These are phyloP conservation scores for Xylophagus ater DNA, from an alignment of 2,888 invertebrate genomes.

Conservation along the genomic window DNA sequence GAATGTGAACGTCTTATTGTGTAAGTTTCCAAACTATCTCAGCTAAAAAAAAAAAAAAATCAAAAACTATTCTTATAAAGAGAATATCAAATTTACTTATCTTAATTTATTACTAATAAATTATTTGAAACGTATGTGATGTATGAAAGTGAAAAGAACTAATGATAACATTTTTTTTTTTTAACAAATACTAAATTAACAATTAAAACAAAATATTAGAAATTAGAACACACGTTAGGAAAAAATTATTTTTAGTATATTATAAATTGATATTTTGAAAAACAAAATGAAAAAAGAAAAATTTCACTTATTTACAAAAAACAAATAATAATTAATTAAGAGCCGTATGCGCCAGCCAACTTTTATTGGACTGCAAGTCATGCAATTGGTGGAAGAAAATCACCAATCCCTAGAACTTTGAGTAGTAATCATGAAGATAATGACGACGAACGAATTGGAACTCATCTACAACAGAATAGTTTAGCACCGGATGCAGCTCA, in stretches of 20 bases:
- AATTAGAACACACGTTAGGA: not conserved
- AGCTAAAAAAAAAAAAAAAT: not conserved
- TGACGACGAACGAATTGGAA: constrained; percentile 36
- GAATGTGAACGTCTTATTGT: constrained; percentile 95
- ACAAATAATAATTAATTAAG: constrained; percentile 21
- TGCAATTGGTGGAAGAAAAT: constrained; percentile 54
- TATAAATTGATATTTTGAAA: constrained; percentile 4
- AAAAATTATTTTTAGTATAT: not conserved
- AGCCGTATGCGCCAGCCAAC: constrained; percentile 34
- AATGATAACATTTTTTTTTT: not conserved
- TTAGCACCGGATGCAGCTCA: constrained; percentile 44
- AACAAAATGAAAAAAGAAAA: constrained; percentile 9
- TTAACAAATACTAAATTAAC: not conserved
- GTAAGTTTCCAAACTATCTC: constrained; percentile 57
- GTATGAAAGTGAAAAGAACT: not conserved
- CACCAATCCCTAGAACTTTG: constrained; percentile 40
- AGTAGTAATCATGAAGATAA: constrained; percentile 24
- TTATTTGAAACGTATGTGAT: too few relatives aligned
- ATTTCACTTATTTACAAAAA: too few relatives aligned
- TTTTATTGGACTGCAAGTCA: constrained; percentile 71
- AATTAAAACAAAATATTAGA: too few relatives aligned
- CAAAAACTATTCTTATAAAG: too few relatives aligned
- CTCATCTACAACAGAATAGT: constrained; percentile 46
- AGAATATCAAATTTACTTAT: not conserved
- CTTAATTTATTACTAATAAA: too few relatives aligned